Conservation (phyloP, 2,797 vertebrate species). For the Lacerta viridis region DNA sequence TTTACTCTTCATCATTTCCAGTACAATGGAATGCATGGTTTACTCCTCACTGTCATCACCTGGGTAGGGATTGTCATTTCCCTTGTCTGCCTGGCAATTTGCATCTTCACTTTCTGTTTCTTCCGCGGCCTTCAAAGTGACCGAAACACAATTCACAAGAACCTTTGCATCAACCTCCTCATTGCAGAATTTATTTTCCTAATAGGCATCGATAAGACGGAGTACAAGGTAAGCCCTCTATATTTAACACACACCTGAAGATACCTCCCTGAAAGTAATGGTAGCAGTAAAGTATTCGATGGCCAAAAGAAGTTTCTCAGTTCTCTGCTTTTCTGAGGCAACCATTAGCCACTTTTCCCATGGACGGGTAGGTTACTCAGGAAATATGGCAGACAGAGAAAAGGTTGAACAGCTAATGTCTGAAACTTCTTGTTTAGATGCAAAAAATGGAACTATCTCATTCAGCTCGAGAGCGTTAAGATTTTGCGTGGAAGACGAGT, state of each 20-base stretch:
- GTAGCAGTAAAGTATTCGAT: not conserved
- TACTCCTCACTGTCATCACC: slow-evolving; percentile 95
- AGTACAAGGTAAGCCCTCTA: slow-evolving; percentile 89
- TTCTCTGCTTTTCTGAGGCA: not conserved
- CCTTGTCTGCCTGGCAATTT: slow-evolving; percentile 95
- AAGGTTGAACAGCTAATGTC: not conserved
- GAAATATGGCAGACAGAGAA: not conserved
- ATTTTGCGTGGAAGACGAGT: not conserved
- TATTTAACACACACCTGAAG: slow-evolving; percentile 37
- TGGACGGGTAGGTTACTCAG: not conserved
- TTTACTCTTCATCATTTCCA: slow-evolving; percentile 78
- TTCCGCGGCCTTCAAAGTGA: slow-evolving; percentile 98
- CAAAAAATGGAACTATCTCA: not conserved
- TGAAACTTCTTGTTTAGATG: too few species aligned
- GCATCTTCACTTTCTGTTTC: slow-evolving; percentile 99
- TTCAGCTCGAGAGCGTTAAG: not conserved
- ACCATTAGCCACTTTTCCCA: not conserved
- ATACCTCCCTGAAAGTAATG: slow-evolving; percentile 66
- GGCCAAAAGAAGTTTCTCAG: not conserved
- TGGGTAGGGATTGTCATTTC: slow-evolving; percentile 97
- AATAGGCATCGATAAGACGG: slow-evolving; percentile 97
- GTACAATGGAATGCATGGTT: slow-evolving; percentile 89
- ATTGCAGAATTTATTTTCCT: slow-evolving; percentile 98
- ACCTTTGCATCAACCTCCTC: slow-evolving; percentile 98
- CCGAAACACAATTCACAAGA: slow-evolving; percentile 99